phyloP scores from a whole-genome alignment of 2,888 invertebrate species.

The Sinopyrophorus schimmeli region DNA sequence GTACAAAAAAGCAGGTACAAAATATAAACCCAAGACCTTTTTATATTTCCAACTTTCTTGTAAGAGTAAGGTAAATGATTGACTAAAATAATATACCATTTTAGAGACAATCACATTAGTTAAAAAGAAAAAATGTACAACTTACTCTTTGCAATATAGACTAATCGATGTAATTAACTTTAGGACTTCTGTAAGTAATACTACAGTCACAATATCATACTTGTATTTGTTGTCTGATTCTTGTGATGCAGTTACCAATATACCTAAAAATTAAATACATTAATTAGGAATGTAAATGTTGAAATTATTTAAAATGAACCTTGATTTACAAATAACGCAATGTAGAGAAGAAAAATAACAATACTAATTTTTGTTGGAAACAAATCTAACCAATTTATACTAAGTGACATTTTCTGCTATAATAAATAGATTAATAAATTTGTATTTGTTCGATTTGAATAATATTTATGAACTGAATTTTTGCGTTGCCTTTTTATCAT shows the following conservation, averaged over 20 bases:
- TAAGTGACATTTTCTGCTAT: too few relatives aligned
- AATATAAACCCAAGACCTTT: conserved; percentile 76
- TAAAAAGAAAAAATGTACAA: conserved; percentile 27
- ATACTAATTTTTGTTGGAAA: conserved; percentile 84
- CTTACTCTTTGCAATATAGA: conserved; percentile 74
- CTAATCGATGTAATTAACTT: conserved; percentile 75
- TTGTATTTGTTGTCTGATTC: conserved; percentile 76
- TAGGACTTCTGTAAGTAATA: conserved; percentile 83
- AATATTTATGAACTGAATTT: neutral
- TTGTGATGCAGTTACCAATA: conserved; percentile 90
- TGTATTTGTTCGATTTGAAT: neutral
- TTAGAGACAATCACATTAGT: conserved; percentile 5
- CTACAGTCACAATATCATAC: conserved; percentile 87
- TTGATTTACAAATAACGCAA: conserved; percentile 89
- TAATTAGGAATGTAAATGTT: conserved; percentile 1
- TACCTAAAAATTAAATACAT: conserved; percentile 65
- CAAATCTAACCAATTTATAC: conserved; percentile 55
- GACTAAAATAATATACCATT: conserved; percentile 56
- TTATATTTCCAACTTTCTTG: conserved; percentile 63
- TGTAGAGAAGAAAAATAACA: conserved; percentile 81
- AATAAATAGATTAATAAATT: too few relatives aligned
- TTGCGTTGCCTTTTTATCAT: too few relatives aligned
- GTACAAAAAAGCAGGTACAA: conserved; percentile 88
- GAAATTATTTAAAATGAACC: conserved; percentile 61
- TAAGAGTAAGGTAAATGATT: conserved; percentile 60